Evolutionary conservation across 2,113 vertebrate genomes (phyloP), one percentile per base, ranked within the genome.

Genomic region (Rhombomys opimus): DNA sequence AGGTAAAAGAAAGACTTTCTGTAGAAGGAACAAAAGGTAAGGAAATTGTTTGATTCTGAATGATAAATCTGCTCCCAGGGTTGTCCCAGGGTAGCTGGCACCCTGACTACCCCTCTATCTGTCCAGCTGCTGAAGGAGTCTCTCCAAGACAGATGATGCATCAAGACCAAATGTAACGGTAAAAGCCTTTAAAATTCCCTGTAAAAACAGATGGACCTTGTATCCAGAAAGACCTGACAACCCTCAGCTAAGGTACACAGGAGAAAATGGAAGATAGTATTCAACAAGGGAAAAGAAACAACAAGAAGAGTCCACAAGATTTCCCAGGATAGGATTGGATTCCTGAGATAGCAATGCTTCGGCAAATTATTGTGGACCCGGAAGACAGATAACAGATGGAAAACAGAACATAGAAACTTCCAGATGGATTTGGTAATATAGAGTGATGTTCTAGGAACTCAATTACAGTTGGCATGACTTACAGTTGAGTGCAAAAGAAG

Each of bases 11-110:
- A 67, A 78, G 11, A 25, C 50, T 63, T 59, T 85, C 30, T 90
- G 25, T 80, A 89, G 32, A 61, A 96, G 95, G 38, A 22, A 87
- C 32, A 91, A 68, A 25, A 75, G 68, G 61, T 70, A 32, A 85
- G 77, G 35, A 68, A 77, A 67, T n/a, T 18, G 65, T 12, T 57
- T 3, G 18, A 41, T 41, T 50, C 12, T 87, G 25, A 50, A 57
- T 4, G 82, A 12, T 30, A 59, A 90, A 41, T 27, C 23, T 35
- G 5, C 61, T 73, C 6, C 13, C 22, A 38, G n/a, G 57, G 20
- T 35, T 87, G 54, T 78, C 9, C 50, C 35, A 8, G 67, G 1
- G 41, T 4, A 59, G 20, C 25, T 65, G 38, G 25, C 25, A 52
- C 15, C 22, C 15, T 30, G 22, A 22, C 68, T 67, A 17, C 35